Evolutionary conservation across 64 coral and sea anemone species (phyloP).

Genomic region (Pachyseris speciosa): DNA sequence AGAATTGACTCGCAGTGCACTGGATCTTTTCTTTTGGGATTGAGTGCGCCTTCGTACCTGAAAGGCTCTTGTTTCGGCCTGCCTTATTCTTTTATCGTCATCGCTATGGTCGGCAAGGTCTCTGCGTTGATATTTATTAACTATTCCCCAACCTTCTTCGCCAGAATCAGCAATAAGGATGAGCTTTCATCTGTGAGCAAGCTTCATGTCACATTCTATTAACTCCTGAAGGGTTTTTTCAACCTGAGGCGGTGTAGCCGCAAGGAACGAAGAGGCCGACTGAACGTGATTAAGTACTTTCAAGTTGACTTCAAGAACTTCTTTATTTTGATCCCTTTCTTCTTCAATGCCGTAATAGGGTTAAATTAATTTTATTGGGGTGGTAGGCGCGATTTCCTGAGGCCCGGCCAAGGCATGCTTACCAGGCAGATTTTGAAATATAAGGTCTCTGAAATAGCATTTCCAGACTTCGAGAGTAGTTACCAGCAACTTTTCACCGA

Average conservation of each 20-base stretch:
- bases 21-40: not conserved
- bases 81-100: not conserved
- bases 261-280: not conserved
- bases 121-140: not conserved
- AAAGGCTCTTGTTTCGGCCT: not conserved
- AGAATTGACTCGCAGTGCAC: not conserved
- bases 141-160: not conserved
- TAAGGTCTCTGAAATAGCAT: too few species aligned
- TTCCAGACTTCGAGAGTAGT: too few species aligned
- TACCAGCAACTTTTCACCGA: too few species aligned
- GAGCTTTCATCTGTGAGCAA: not conserved
- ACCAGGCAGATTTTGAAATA: too few species aligned
- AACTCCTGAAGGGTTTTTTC: constrained; percentile 5
- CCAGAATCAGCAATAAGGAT: constrained; percentile 8
- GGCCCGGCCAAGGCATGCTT: too few species aligned
- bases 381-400: too few species aligned
- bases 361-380: too few species aligned
- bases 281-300: not conserved
- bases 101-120: not conserved
- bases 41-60: not conserved
- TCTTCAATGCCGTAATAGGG: too few species aligned
- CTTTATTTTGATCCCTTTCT: not conserved
- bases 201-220: constrained; percentile 10
- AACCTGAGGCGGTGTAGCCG: not conserved
- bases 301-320: not conserved